These are phyloP conservation scores for Calosoma granatense DNA, from an alignment of 1,140 invertebrate genomes.

Conservation along the genomic window DNA sequence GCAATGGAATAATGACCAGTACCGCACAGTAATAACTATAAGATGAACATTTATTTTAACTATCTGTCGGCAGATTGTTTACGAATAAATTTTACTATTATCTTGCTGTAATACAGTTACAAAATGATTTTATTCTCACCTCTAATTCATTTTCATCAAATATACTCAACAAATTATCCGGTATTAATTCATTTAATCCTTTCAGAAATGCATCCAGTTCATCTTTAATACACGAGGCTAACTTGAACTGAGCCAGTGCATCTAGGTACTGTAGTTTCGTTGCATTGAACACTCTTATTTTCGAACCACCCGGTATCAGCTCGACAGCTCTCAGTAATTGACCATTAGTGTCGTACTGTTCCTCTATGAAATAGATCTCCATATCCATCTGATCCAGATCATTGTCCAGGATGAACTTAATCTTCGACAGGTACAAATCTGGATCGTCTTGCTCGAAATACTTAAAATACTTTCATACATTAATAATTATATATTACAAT, in stretches of 20 bases:
- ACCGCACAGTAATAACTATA: constrained; percentile 79
- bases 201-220: constrained; percentile 83
- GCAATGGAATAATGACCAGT: constrained; percentile 86
- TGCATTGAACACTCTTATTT: constrained; percentile 57
- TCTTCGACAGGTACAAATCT: constrained; percentile 81
- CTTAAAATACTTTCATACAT: constrained; percentile 36
- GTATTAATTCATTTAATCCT: constrained; percentile 83
- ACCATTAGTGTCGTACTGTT: constrained; percentile 72
- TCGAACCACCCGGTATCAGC: constrained; percentile 62
- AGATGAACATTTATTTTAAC: constrained; percentile 17
- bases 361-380: constrained; percentile 80
- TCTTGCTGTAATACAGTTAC: background rate
- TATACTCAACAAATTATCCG: constrained; percentile 84
- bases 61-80: constrained; percentile 9
- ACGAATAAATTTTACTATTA: background rate
- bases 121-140: constrained; percentile 54
- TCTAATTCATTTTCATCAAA: constrained; percentile 96
- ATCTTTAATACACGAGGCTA: constrained; percentile 67
- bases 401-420: constrained; percentile 86
- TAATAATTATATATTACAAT: constrained; percentile 1
- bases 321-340: constrained; percentile 66
- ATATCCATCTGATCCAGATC: constrained; percentile 66
- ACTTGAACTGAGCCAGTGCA: constrained; percentile 77
- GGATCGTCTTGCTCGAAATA: constrained; percentile 96
- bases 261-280: constrained; percentile 80